Percentiles rank a stretch among this genome's conserved stretches.
Evolutionary conservation across 2,888 invertebrate species (phyloP).

Genomic region (Metopia argyrocephala): DNA sequence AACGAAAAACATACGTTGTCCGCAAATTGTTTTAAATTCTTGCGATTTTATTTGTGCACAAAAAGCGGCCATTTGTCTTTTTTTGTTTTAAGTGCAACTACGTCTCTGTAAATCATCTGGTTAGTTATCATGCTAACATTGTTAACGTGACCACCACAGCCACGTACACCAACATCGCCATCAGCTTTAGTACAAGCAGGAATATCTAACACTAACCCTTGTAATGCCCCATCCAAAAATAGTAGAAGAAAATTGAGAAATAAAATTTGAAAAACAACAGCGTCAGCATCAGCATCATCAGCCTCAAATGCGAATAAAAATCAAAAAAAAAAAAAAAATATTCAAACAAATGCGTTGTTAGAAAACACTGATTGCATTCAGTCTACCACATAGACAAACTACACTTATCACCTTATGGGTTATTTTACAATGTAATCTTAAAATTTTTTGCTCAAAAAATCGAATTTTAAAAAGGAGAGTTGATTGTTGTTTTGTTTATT

Average conservation of each 20-base stretch:
- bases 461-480: background rate
- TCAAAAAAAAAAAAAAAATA: background rate
- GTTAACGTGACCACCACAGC: slow-evolving; percentile 40
- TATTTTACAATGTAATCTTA: background rate
- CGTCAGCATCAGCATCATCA: background rate
- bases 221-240: background rate
- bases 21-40: slow-evolving; percentile 1
- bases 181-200: background rate
- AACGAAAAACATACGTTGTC: background rate
- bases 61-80: background rate
- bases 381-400: background rate
- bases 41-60: slow-evolving; percentile 6
- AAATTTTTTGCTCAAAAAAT: background rate
- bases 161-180: background rate
- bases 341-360: slow-evolving; percentile 28
- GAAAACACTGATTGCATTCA: slow-evolving; percentile 36
- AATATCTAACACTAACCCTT: no score
- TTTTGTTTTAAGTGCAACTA: slow-evolving; percentile 7
- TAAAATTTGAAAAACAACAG: background rate
- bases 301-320: background rate
- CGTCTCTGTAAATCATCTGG: slow-evolving; percentile 45
- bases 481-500: no score
- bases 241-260: background rate
- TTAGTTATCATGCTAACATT: slow-evolving; percentile 44
- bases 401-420: background rate